phyloP scores from a whole-genome alignment of 1,140 invertebrate species.

The Heliconius hewitsoni region DNA sequence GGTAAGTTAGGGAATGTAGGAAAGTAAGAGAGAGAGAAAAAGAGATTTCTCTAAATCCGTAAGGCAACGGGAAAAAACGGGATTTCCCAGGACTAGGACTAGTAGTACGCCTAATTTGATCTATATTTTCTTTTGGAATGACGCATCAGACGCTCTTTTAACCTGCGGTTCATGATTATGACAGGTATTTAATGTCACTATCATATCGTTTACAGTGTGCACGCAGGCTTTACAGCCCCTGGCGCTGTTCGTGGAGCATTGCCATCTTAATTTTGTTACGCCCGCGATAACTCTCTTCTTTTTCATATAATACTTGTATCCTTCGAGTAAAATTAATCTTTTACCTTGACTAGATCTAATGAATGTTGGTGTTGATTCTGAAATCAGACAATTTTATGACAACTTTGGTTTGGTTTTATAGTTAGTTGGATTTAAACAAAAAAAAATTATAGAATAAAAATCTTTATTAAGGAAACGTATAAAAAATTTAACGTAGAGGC shows the following conservation, averaged over 20 bases:
- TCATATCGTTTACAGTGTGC: slow-evolving; percentile 33
- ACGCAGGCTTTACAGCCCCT: slow-evolving; percentile 36
- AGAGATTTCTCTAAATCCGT: no score
- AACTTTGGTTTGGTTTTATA: background rate
- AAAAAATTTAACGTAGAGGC: no score
- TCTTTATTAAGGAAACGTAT: no score
- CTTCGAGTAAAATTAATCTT: slow-evolving; percentile 39
- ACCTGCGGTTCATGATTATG: slow-evolving; percentile 40
- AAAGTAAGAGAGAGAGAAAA: no score
- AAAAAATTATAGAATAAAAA: no score
- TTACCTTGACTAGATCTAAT: slow-evolving; percentile 37
- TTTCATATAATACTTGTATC: slow-evolving; percentile 40
- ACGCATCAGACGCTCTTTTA: background rate
- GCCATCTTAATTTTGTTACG: slow-evolving; percentile 31
- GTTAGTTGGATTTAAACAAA: no score
- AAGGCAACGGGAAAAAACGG: no score
- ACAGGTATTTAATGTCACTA: slow-evolving; percentile 31
- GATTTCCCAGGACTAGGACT: background rate
- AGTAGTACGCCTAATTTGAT: background rate
- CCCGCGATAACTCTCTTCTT: slow-evolving; percentile 2
- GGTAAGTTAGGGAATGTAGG: no score
- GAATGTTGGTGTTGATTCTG: slow-evolving; percentile 36
- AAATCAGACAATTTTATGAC: slow-evolving; percentile 13
- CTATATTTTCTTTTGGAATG: background rate
- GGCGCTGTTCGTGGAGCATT: slow-evolving; percentile 35